Evolutionary conservation across 2,113 vertebrate genomes (phyloP), one percentile per base, ranked within the genome.

Genomic region (Ophthalmolycus amberensis): DNA sequence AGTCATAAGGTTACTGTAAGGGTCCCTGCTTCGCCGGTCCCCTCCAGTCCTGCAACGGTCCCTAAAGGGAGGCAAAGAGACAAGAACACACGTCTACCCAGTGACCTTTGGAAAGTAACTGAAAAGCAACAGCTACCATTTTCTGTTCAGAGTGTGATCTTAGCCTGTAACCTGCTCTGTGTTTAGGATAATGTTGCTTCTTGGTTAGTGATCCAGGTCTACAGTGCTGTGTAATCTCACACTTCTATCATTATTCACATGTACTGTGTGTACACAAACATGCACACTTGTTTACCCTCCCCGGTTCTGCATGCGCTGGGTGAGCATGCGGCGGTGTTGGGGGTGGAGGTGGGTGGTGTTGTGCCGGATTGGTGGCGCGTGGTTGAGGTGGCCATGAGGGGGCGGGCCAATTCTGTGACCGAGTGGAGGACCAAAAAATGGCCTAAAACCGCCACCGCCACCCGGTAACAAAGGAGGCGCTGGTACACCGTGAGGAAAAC

Each of bases 1-100:
- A 58, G 97, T 94, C 98, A 99, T 99, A 86, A 99, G 96, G 93
- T 98, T 99, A 85, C 97, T 97, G 46, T 99, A 99, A 0, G 98
- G 97, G 78, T 99, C 95, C 40, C 93, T 96, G 95, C 2, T 96
- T 90, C 88, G 94, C 84, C 92, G 91, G 94, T 99, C 98, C 79
- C 92, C 92, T 25, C 71, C 92, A 42, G 96, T 90, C 80, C 95
- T 94, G 46, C 90, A 86, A 40, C 95, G 95, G 87, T 97, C 95
- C 5, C 97, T 97, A 79, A 72, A 88, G 93, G 93, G 62, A 62
- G 27, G 12, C 10, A 12, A 20, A 69, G 46, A 83, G 32, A 79
- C 18, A 46, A 12, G 3, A 27, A 6, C 4, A 46, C 8, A 63
- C 6, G 14, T 32, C n/a, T 10, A 3, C 1, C 3, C 5, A 10